These are phyloP conservation scores for Mesorhabditis spiculigera DNA, from an alignment of 2,888 invertebrate genomes.

Conservation along the genomic window DNA sequence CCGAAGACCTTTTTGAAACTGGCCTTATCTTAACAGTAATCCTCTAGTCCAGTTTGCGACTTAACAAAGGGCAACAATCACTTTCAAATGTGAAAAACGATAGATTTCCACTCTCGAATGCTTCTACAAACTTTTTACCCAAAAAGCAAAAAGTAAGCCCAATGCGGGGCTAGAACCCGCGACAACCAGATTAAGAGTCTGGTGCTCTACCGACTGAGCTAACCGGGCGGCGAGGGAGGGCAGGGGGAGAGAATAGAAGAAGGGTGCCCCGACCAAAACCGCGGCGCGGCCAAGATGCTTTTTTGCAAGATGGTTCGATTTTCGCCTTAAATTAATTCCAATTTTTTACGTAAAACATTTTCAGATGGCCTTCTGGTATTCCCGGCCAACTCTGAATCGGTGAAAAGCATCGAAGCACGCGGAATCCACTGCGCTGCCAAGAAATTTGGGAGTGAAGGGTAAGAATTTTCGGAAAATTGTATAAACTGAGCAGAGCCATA, in stretches of 20 bases:
- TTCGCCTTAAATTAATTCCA: neutral
- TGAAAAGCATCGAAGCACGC: neutral
- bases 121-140: too few species aligned
- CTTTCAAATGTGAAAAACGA: too few species aligned
- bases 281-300: too few species aligned
- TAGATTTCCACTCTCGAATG: too few species aligned
- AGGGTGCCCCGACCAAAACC: too few species aligned
- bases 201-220: constrained; percentile 57
- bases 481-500: too few species aligned
- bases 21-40: too few species aligned
- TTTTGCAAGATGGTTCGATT: neutral
- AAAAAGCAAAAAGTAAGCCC: constrained; percentile 25
- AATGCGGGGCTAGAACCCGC: constrained; percentile 57
- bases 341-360: neutral
- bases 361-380: neutral
- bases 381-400: neutral
- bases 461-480: too few species aligned
- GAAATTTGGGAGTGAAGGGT: neutral
- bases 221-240: constrained; percentile 34
- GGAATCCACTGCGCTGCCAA: neutral
- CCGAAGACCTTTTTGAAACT: too few species aligned
- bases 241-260: too few species aligned
- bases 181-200: constrained; percentile 57
- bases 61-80: too few species aligned
- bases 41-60: too few species aligned